Percentiles rank a stretch among this genome's conserved stretches.
These are phyloP conservation scores for Ophion obscuratus DNA, from an alignment of 2,888 invertebrate genomes.

Conservation along the genomic window DNA sequence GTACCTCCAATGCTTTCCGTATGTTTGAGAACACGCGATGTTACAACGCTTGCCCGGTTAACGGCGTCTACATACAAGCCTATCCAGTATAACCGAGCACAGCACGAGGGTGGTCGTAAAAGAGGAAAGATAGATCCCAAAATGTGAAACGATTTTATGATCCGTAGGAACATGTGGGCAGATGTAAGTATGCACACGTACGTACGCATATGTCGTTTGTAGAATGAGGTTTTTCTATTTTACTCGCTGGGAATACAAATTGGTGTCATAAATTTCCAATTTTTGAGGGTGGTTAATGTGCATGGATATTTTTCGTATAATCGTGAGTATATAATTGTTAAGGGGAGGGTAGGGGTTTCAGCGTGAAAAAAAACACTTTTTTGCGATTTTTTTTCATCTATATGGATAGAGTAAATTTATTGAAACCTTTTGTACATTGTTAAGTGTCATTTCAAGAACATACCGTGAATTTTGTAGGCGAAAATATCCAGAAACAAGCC, in stretches of 20 bases:
- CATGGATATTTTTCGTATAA: neutral
- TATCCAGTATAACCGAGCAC: constrained; percentile 37
- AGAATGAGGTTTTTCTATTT: neutral
- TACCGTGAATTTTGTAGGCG: too few species aligned
- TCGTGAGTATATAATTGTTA: neutral
- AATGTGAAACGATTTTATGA: constrained; percentile 53
- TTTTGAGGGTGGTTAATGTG: neutral
- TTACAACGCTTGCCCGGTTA: constrained; percentile 17
- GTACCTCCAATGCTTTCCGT: constrained; percentile 50
- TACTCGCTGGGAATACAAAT: neutral
- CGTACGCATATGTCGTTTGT: constrained; percentile 4
- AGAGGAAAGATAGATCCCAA: constrained; percentile 36
- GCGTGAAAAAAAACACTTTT: too few species aligned
- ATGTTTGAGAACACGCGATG: constrained; percentile 53
- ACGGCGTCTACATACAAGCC: constrained; percentile 21
- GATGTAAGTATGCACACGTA: neutral
- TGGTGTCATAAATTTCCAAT: neutral
- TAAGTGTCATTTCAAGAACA: too few species aligned
- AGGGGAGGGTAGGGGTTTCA: too few species aligned
- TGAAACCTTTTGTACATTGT: too few species aligned
- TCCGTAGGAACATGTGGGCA: constrained; percentile 32
- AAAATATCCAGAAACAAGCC: too few species aligned
- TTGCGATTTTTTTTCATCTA: too few species aligned
- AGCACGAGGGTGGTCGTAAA: constrained; percentile 51
- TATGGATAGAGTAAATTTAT: too few species aligned